Base-by-base conservation (phyloP, 2,113 vertebrate species). In the Gymnorhina tibicen region DNA sequence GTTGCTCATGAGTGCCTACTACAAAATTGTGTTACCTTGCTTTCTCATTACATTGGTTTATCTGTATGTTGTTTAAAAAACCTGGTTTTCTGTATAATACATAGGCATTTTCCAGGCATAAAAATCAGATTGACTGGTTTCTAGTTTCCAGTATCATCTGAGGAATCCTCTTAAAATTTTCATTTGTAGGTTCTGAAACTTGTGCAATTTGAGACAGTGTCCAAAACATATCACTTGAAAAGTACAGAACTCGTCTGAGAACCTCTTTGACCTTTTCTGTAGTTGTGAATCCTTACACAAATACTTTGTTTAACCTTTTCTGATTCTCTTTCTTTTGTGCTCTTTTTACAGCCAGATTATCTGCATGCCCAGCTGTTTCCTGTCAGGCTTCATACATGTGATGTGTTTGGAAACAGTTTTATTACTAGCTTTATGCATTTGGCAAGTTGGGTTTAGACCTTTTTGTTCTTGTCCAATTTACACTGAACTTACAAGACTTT, bases 331-430 rank as follows among this genome's bases (percentile, higher is more conserved):
- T 88, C 62, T 63, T 87, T 96, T 90, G 67, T 85, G 41, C 26
- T 85, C 39, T 42, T 78, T 94, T 85, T 76, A 83, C 49, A 88
- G 74, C 16, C 28, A 76, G 49, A 58, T 82, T 94, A 83, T 93
- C 50, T 64, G 53, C 18, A 15, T 53, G 32, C 32, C 49, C 70
- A 91, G 76, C 81, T 91, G 85, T 94, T 94, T 94, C 91, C 90
- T 92, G 90, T 90, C 85, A 90, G 67, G 32, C 23, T 80, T 95
- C 82, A 21, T 85, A 49, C 5, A 37, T 60, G 49, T 73, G 53
- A 80, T 76, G 44, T 69, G 41, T 83, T 85, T 69, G 67, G 83
- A 96, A 96, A 79, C 49, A 60, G 37, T 92, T 95, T 76, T 93
- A 68, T 96, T 83, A 69, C 70, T 46, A 42, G 59, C 49, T 92